Conservation (phyloP, 2,888 invertebrate species). For the Panopea generosa region DNA sequence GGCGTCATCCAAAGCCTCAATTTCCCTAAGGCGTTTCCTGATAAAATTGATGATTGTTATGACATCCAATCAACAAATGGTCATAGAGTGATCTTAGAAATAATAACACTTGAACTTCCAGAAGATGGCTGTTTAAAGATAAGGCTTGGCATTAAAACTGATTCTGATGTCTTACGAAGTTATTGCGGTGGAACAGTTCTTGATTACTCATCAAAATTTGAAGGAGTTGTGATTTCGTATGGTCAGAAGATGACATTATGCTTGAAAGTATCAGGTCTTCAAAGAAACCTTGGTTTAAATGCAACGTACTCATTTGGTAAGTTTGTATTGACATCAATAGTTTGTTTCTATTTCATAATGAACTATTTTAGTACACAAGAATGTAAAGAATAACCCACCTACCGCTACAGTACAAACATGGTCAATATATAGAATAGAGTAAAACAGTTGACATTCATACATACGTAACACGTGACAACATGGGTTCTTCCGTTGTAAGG, state of each 20-base stretch:
- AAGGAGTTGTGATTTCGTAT: not conserved
- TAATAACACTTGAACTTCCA: not conserved
- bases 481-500: too few relatives aligned
- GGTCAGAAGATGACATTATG: constrained; percentile 6
- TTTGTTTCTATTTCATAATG: not conserved
- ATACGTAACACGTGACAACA: too few relatives aligned
- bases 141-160: not conserved
- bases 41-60: constrained; percentile 90
- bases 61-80: constrained; percentile 86
- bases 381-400: too few relatives aligned
- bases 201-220: not conserved
- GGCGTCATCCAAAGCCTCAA: constrained; percentile 90
- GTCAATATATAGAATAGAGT: too few relatives aligned
- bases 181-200: constrained; percentile 20
- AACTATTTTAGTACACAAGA: too few relatives aligned
- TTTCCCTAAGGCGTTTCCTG: constrained; percentile 90
- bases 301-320: constrained; percentile 1
- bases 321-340: not conserved
- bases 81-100: constrained; percentile 13
- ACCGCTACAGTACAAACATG: too few relatives aligned
- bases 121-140: constrained; percentile 7
- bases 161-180: not conserved
- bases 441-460: too few relatives aligned
- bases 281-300: not conserved
- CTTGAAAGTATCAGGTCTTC: not conserved